phyloP scores from a whole-genome alignment of 2,113 vertebrate genomes.

The Turnix velox region DNA sequence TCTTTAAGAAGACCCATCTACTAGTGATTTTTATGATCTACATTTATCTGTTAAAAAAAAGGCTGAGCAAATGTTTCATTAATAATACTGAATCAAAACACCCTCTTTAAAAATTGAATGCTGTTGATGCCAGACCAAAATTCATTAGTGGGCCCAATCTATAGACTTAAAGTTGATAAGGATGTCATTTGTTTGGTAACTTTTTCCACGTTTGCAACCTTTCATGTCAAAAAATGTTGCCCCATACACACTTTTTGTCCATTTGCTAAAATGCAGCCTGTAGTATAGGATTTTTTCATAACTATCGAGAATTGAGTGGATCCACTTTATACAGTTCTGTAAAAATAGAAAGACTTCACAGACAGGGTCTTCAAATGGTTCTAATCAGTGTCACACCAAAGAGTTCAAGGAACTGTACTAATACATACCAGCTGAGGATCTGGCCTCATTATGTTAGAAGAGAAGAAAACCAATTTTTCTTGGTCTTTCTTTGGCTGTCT shows the following conservation, averaged over 20 bases:
- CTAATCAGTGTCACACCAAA: not conserved
- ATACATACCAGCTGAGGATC: conserved; percentile 25
- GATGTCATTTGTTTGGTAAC: not conserved
- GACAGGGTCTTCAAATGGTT: conserved; percentile 43
- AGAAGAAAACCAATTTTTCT: not conserved
- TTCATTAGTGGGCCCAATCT: not conserved
- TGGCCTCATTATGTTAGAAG: not conserved
- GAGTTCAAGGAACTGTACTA: conserved; percentile 34
- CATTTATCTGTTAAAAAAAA: not conserved
- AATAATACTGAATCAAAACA: not conserved
- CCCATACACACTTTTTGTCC: not conserved
- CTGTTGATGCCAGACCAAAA: not conserved
- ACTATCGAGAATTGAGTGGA: not conserved
- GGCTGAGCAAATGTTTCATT: not conserved
- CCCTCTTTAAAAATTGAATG: not conserved
- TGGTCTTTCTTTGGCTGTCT: not conserved
- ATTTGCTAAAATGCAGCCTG: not conserved
- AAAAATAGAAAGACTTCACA: not conserved
- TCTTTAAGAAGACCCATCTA: not conserved
- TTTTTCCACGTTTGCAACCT: conserved; percentile 5
- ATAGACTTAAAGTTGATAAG: not conserved
- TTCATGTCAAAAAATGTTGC: not conserved
- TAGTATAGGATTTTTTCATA: not conserved
- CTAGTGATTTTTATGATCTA: not conserved
- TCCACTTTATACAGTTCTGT: not conserved